Base-by-base conservation (phyloP, 2,888 invertebrate species). In the Athalia circularis region DNA sequence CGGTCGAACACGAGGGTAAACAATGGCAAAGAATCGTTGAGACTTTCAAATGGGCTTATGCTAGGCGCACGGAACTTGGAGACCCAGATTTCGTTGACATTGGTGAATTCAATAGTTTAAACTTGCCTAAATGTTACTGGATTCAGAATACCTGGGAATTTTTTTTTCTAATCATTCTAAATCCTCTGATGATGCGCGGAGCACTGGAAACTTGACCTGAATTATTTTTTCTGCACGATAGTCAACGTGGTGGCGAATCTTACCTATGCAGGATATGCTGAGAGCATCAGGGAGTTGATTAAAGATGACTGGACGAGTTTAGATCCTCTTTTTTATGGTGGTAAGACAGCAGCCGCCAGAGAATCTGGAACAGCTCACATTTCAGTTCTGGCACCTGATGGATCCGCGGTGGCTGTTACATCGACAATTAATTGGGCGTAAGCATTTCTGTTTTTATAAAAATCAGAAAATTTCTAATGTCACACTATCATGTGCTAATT, bases 341-440 rank as follows among this genome's bases (percentile, higher is more conserved):
- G 94, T 0, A 88, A 91, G 78, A 89, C 89, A 81, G 67, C 87
- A 79, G 85, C 84, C 4, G 86, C 86, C 0, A 92, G 92, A 0
- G 94, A 95, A 86, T 92, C 94, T 64, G 98, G 98, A 54, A 99
- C 99, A 0, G 95, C 98, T 0, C 99, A 99, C 87, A 93, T 98
- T 50, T 96, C 96, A 0, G 94, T 98, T 62, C 89, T 98, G 45
- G 96, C 95, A 0, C 92, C 93, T 4, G 95, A 97, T 87, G 98
- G 99, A 0, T 97, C 98, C 88, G 99, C 98, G 0, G 97, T 99
- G 0, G 95, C 98, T 0, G 94, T 96, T 0, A 99, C 99, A 1
- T 96, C 97, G 83, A 97, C 98, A 0, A 93, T 98, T n/a, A 98
- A 98, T 91, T 93, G 90, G 84, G 93, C 94, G 94, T 94, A 90